Percentiles rank a stretch among this genome's conserved stretches.
These are phyloP conservation scores for Dolomedes plantarius DNA, from an alignment of 2,888 invertebrate species.

Conservation along the genomic window DNA sequence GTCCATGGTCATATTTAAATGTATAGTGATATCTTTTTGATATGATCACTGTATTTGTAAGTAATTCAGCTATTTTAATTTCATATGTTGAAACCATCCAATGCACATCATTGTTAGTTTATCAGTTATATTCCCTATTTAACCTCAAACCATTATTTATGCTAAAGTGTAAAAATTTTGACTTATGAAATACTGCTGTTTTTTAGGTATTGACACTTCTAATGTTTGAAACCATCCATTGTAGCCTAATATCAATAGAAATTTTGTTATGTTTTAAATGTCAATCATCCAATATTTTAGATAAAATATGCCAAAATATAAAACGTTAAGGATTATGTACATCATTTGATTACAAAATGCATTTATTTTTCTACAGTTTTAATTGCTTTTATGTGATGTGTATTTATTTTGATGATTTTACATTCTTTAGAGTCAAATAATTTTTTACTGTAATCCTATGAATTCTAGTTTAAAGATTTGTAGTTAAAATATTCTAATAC, in stretches of 20 bases:
- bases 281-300: constrained; percentile 34
- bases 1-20: constrained; percentile 31
- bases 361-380: constrained; percentile 62
- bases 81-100: constrained; percentile 45
- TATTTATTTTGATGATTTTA: constrained; percentile 36
- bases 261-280: constrained; percentile 34
- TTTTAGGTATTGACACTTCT: constrained; percentile 26
- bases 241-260: constrained; percentile 34
- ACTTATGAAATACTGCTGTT: constrained; percentile 37
- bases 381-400: constrained; percentile 18
- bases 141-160: constrained; percentile 44
- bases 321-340: constrained; percentile 12
- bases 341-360: constrained; percentile 46
- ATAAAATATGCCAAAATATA: constrained; percentile 46
- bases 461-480: no score
- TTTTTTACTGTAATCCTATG: no score
- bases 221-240: constrained; percentile 59
- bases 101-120: constrained; percentile 50
- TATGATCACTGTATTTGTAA: constrained; percentile 8
- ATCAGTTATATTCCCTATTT: constrained; percentile 26
- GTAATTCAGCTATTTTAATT: constrained; percentile 48
- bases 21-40: constrained; percentile 42
- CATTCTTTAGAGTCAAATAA: neutral
- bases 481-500: no score
- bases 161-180: constrained; percentile 46